Conservation (phyloP, 1,140 invertebrate genomes). For the Hyposmocoma kahamanoa region DNA sequence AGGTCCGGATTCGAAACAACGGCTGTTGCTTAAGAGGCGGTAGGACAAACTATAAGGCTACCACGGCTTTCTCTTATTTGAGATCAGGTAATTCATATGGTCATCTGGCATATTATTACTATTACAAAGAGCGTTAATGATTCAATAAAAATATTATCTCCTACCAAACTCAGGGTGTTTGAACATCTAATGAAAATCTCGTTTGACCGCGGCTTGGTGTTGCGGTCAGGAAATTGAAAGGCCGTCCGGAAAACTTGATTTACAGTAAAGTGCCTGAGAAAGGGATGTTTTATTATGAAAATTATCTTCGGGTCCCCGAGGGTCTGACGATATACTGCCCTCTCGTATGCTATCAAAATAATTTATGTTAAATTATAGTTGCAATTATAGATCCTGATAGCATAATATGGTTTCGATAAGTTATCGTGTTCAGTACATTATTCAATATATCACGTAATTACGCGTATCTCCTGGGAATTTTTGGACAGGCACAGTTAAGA, state of each 20-base stretch:
- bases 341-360: slow-evolving; percentile 28
- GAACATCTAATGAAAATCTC: slow-evolving; percentile 45
- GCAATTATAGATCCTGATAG: not conserved
- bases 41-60: too few species aligned
- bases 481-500: too few species aligned
- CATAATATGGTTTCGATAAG: too few species aligned
- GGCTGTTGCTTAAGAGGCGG: too few species aligned
- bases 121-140: slow-evolving; percentile 12
- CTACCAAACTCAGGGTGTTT: slow-evolving; percentile 22
- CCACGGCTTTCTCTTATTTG: too few species aligned
- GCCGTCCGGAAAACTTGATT: slow-evolving; percentile 50
- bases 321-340: slow-evolving; percentile 17
- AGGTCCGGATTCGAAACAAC: too few species aligned
- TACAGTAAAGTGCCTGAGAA: slow-evolving; percentile 48
- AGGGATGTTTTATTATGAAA: slow-evolving; percentile 57
- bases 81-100: too few species aligned
- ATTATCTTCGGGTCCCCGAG: slow-evolving; percentile 39
- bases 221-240: slow-evolving; percentile 58
- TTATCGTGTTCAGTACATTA: too few species aligned
- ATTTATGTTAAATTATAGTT: slow-evolving; percentile 2
- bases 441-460: too few species aligned
- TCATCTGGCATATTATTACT: too few species aligned
- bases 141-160: slow-evolving; percentile 23
- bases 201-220: slow-evolving; percentile 33
- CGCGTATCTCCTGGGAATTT: too few species aligned